Evolutionary conservation across 92 coral and sea anemone genomes (phyloP).

Genomic region (Porites rus): DNA sequence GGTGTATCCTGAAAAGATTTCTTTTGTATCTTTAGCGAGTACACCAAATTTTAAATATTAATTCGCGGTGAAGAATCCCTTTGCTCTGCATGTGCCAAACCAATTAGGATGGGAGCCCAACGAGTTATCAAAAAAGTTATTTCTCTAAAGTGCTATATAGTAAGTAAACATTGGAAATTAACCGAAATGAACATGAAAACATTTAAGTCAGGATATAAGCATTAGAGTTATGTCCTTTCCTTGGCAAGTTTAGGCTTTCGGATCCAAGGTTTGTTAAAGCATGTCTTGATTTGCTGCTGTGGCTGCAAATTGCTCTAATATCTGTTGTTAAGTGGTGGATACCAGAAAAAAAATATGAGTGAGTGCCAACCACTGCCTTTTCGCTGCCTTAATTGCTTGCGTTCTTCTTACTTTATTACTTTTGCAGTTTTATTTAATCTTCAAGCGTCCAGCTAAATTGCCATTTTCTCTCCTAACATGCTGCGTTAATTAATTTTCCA

Average conservation of each 20-base stretch:
- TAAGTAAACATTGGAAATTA: not conserved
- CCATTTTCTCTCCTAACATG: slow-evolving; percentile 6
- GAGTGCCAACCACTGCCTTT: not conserved
- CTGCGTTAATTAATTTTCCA: slow-evolving; percentile 29
- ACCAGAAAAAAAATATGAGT: not conserved
- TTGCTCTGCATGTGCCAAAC: not conserved
- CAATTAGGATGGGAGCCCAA: not conserved
- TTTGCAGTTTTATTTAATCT: not conserved
- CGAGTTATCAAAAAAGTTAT: not conserved
- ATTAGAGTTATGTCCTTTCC: not conserved
- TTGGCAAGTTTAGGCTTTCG: not conserved
- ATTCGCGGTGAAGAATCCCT: not conserved
- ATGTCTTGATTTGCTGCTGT: not conserved
- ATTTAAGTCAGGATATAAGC: not conserved
- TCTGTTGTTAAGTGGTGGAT: not conserved
- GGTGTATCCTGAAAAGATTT: not conserved
- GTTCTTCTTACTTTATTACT: not conserved
- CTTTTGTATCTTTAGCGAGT: not conserved
- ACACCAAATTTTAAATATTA: not conserved
- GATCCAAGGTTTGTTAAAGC: not conserved
- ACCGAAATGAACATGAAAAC: not conserved
- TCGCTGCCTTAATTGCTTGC: not conserved
- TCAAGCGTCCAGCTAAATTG: not conserved
- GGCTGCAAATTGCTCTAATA: not conserved
- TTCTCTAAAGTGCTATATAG: not conserved